These are phyloP conservation scores for Cephus nigrinus DNA, from an alignment of 2,888 invertebrate genomes.

Conservation along the genomic window DNA sequence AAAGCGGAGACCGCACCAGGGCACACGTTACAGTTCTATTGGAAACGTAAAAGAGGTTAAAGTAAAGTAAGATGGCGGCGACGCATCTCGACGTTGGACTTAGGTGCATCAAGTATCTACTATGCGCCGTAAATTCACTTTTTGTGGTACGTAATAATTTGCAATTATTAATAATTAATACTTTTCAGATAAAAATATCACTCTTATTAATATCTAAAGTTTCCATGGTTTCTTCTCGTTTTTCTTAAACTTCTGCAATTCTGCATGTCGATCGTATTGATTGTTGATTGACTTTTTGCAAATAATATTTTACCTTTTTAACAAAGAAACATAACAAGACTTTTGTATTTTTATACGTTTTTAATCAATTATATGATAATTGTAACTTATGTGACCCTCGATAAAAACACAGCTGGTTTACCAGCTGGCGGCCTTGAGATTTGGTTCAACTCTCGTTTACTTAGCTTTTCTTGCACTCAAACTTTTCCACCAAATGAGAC, in stretches of 20 bases:
- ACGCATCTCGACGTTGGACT: conserved; percentile 70
- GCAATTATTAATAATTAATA: neutral
- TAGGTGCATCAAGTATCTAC: conserved; percentile 75
- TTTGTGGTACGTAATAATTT: conserved; percentile 70
- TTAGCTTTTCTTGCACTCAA: neutral
- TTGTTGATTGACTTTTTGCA: neutral
- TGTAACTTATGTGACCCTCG: neutral
- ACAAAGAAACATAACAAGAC: neutral
- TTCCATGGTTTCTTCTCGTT: neutral
- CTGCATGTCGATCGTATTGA: neutral
- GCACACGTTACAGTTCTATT: neutral
- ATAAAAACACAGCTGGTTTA: neutral
- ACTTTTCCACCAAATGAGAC: neutral
- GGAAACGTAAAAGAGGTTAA: neutral
- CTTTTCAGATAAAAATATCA: neutral
- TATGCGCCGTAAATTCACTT: conserved; percentile 76
- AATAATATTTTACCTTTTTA: neutral
- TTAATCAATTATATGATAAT: neutral
- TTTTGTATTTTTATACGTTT: neutral
- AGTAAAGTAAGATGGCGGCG: conserved; percentile 50
- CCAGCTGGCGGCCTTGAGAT: neutral
- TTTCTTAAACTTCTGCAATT: neutral
- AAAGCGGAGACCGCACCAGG: neutral
- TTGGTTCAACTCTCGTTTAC: neutral
- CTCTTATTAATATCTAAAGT: neutral